Evolutionary conservation across 2,888 invertebrate genomes (phyloP).

Genomic region (Agrochola circellaris): DNA sequence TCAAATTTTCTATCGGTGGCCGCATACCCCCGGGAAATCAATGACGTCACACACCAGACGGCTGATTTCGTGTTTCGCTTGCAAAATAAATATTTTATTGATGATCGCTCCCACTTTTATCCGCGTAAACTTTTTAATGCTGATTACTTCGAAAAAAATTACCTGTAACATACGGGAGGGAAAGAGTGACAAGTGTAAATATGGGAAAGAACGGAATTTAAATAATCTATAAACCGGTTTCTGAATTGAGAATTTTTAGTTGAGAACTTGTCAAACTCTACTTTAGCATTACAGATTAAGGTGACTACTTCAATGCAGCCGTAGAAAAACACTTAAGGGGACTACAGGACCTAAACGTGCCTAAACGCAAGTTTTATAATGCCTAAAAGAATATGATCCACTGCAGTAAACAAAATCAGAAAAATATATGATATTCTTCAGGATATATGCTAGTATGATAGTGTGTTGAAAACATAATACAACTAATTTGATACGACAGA

Average conservation of each 20-base stretch:
- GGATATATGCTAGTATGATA: no score
- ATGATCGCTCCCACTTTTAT: constrained; percentile 76
- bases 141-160: constrained; percentile 68
- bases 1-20: constrained; percentile 77
- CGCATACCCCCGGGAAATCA: constrained; percentile 82
- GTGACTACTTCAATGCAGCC: background rate
- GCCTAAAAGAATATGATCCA: no score
- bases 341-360: no score
- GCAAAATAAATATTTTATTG: constrained; percentile 82
- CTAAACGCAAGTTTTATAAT: no score
- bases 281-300: background rate
- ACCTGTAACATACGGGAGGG: constrained; percentile 20
- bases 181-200: background rate
- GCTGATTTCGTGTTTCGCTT: constrained; percentile 78
- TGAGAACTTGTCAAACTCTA: background rate
- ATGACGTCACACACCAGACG: constrained; percentile 72
- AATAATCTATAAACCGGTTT: background rate
- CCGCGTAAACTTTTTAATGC: constrained; percentile 74
- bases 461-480: no score
- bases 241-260: background rate
- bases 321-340: no score
- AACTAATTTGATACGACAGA: no score
- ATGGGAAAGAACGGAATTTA: background rate
- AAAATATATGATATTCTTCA: no score
- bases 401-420: no score